Evolutionary conservation across 2,888 invertebrate species (phyloP).

Genomic region (Tachina fera): DNA sequence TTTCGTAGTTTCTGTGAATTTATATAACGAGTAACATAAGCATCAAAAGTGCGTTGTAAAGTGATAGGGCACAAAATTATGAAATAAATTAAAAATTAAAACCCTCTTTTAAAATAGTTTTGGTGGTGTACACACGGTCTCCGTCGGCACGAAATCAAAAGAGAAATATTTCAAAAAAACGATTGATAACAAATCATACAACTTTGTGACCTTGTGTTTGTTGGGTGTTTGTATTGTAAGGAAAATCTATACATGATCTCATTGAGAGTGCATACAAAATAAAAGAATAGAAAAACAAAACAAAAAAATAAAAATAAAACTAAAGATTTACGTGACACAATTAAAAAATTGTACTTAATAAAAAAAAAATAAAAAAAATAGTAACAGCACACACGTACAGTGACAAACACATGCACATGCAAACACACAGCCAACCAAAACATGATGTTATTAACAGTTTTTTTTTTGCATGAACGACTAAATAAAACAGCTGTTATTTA

Average conservation of each 20-base stretch:
- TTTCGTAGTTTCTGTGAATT: no score
- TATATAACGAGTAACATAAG: no score
- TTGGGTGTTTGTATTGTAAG: conserved; percentile 22
- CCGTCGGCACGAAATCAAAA: neutral
- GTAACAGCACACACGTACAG: conserved; percentile 1
- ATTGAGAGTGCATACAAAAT: conserved; percentile 62
- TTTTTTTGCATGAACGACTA: conserved; percentile 69
- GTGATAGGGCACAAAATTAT: no score
- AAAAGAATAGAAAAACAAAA: conserved; percentile 30
- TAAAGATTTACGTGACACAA: conserved; percentile 72
- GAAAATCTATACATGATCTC: conserved; percentile 56
- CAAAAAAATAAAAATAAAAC: conserved; percentile 55
- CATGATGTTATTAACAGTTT: conserved; percentile 71
- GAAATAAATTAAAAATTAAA: no score
- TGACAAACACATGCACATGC: neutral
- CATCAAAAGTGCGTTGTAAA: no score
- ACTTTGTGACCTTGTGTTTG: neutral
- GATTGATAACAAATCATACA: neutral
- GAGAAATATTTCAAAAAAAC: no score
- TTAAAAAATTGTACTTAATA: conserved; percentile 69
- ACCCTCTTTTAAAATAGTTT: neutral
- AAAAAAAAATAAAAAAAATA: conserved; percentile 20
- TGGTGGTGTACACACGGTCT: no score
- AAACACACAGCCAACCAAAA: conserved; percentile 55
- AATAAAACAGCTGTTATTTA: conserved; percentile 69